Conservation (phyloP, 2,888 invertebrate species). For the Leuctra nigra region DNA sequence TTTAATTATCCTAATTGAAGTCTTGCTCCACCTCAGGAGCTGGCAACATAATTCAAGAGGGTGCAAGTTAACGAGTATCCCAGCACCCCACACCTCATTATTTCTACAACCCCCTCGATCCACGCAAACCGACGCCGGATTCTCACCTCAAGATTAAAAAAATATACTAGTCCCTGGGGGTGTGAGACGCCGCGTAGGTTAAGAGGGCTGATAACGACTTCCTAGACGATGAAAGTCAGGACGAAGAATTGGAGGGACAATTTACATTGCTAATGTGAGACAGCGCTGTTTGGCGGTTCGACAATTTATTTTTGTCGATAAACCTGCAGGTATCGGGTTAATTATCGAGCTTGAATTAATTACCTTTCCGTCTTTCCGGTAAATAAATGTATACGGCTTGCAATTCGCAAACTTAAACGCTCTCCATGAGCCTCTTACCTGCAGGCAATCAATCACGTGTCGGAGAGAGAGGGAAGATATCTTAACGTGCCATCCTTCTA, state of each 20-base stretch:
- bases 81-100: constrained; percentile 17
- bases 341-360: not conserved
- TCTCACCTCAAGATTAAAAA: constrained; percentile 18
- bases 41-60: constrained; percentile 18
- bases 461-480: too few relatives aligned
- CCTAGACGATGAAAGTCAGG: not conserved
- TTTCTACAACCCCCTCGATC: not conserved
- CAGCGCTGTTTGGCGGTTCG: not conserved
- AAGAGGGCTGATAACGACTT: not conserved
- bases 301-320: not conserved
- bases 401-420: too few relatives aligned
- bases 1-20: constrained; percentile 22
- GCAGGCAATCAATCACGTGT: too few relatives aligned
- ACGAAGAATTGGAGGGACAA: not conserved
- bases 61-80: constrained; percentile 15
- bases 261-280: not conserved
- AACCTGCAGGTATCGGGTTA: constrained; percentile 4
- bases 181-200: not conserved
- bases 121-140: not conserved
- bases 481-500: too few relatives aligned
- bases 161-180: constrained; percentile 5
- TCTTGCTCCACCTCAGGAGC: constrained; percentile 18
- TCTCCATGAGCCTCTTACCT: too few relatives aligned
- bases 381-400: too few relatives aligned
- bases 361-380: too few relatives aligned